A percentile compares a stretch with the other conserved stretches of the same genome.
These are phyloP conservation scores for Leptopilina syphax DNA, from an alignment of 2,888 invertebrate species.

Conservation along the genomic window DNA sequence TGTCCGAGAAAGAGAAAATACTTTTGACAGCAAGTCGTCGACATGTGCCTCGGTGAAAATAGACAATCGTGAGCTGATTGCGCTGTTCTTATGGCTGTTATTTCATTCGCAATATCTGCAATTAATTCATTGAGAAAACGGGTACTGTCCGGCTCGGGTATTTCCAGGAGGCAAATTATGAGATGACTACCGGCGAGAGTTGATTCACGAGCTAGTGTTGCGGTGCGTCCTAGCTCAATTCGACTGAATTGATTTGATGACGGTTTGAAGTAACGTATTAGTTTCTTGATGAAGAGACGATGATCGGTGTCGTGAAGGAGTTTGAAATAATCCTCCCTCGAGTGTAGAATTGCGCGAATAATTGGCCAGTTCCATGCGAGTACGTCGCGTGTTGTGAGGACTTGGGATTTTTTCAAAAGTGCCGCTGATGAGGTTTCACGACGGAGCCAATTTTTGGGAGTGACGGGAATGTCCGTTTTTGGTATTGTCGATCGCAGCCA, in stretches of 20 bases:
- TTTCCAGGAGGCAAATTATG: constrained; percentile 84
- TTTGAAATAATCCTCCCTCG: constrained; percentile 78
- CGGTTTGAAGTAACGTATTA: constrained; percentile 92
- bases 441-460: constrained; percentile 68
- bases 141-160: constrained; percentile 84
- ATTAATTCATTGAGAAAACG: constrained; percentile 88
- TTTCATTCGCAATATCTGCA: constrained; percentile 86
- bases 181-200: constrained; percentile 86
- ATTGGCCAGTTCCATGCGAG: constrained; percentile 95
- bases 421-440: constrained; percentile 71
- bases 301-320: constrained; percentile 83
- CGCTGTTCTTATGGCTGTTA: constrained; percentile 84
- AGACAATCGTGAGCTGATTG: constrained; percentile 90
- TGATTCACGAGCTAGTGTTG: constrained; percentile 79
- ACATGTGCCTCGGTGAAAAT: constrained; percentile 92
- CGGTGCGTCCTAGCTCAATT: constrained; percentile 83
- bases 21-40: constrained; percentile 93
- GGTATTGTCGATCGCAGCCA: constrained; percentile 71
- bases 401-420: constrained; percentile 86
- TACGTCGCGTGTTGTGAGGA: constrained; percentile 88
- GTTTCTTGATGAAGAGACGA: constrained; percentile 84
- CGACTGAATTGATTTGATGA: constrained; percentile 92
- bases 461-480: constrained; percentile 65
- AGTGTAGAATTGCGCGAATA: constrained; percentile 80
- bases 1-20: constrained; percentile 96